phyloP scores from a whole-genome alignment of 2,113 vertebrate genomes.

The Gambusia affinis region DNA sequence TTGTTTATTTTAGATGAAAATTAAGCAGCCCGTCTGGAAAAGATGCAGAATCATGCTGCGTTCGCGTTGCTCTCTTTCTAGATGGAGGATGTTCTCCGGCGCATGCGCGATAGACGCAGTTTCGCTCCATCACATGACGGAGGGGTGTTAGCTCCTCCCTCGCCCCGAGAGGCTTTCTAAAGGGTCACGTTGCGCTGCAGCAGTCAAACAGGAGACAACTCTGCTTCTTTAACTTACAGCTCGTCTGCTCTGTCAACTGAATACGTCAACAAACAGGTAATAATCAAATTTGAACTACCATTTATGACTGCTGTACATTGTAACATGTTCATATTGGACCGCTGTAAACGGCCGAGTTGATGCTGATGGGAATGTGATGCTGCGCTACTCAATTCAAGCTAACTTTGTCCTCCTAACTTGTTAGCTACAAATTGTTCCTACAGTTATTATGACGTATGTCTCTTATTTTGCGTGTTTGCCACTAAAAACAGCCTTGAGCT shows the following conservation, averaged over 20 bases:
- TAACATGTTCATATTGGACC: not conserved
- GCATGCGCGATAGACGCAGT: conserved; percentile 33
- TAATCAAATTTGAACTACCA: not conserved
- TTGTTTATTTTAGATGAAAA: not conserved
- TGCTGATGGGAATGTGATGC: conserved; percentile 38
- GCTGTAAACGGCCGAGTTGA: not conserved
- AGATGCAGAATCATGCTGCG: conserved; percentile 62
- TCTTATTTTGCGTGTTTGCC: not conserved
- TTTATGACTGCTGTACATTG: accelerated
- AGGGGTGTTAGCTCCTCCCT: conserved; percentile 49
- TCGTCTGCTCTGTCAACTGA: not conserved
- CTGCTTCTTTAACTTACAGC: conserved; percentile 27
- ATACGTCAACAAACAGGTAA: conserved; percentile 60
- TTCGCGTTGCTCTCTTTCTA: not conserved
- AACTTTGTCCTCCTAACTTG: conserved; percentile 24
- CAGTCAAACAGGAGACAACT: conserved; percentile 56
- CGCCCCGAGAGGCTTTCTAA: conserved; percentile 44
- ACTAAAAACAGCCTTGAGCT: not conserved
- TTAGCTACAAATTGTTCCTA: not conserved
- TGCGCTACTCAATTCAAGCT: conserved; percentile 8
- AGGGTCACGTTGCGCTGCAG: conserved; percentile 83
- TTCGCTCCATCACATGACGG: conserved; percentile 37
- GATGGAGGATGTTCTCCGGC: not conserved
- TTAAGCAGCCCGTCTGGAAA: conserved; percentile 6
- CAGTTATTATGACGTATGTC: not conserved